These are phyloP conservation scores for Dascyllus trimaculatus DNA, from an alignment of 2,113 vertebrate genomes.

Conservation along the genomic window DNA sequence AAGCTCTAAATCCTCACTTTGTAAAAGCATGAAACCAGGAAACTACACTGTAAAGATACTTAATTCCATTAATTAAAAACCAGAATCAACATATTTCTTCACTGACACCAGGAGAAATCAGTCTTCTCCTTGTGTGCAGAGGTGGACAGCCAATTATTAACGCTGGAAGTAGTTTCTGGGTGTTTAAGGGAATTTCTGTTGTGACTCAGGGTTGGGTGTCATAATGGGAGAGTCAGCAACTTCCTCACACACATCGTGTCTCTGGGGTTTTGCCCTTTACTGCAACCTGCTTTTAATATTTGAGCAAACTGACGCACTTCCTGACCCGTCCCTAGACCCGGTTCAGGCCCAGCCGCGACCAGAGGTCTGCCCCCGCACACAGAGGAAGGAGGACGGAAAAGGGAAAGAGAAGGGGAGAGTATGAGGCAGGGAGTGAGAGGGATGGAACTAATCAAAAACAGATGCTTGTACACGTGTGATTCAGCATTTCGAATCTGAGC, in stretches of 20 bases:
- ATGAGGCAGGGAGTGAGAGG: conserved; percentile 54
- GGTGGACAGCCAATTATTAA: conserved; percentile 12
- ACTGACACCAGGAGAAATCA: not conserved
- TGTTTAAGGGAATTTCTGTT: conserved; percentile 12
- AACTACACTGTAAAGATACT: too few relatives aligned
- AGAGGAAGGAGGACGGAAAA: conserved; percentile 67
- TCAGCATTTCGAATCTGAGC: conserved; percentile 72
- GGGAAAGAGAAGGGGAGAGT: conserved; percentile 44
- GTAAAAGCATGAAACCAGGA: too few relatives aligned
- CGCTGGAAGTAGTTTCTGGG: conserved; percentile 4
- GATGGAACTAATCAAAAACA: conserved; percentile 83
- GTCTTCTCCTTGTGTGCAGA: not conserved
- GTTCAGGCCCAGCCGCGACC: conserved; percentile 58
- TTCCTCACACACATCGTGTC: conserved; percentile 46
- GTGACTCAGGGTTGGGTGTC: conserved; percentile 53
- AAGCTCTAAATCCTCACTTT: too few relatives aligned
- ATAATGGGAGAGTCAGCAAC: conserved; percentile 40
- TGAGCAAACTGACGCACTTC: conserved; percentile 75
- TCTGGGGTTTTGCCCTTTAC: conserved; percentile 47
- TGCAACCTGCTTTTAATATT: conserved; percentile 72
- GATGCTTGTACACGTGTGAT: conserved; percentile 83
- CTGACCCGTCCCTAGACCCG: conserved; percentile 71
- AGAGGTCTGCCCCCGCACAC: conserved; percentile 71
- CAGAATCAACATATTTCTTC: not conserved
- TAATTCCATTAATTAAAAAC: not conserved